Evolutionary conservation across 2,797 vertebrate species (phyloP).

Genomic region (Cottoperca gobio): DNA sequence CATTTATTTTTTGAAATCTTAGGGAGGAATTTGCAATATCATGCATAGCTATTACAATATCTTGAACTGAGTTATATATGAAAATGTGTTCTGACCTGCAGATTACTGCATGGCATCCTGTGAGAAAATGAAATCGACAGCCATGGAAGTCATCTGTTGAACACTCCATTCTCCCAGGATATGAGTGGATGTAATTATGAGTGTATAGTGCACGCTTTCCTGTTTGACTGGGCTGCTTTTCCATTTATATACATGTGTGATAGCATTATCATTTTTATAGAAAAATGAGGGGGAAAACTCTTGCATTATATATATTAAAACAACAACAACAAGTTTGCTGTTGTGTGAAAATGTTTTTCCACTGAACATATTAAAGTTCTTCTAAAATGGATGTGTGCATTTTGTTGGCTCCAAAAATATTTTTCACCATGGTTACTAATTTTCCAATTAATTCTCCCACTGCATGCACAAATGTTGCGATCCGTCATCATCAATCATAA

Average conservation of each 20-base stretch:
- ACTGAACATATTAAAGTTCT: background rate
- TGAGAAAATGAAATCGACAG: slow-evolving; percentile 68
- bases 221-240: slow-evolving; percentile 32
- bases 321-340: background rate
- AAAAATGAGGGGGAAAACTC: slow-evolving; percentile 15
- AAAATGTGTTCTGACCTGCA: slow-evolving; percentile 68
- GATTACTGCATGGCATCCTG: slow-evolving; percentile 59
- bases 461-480: slow-evolving; percentile 73
- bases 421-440: slow-evolving; percentile 77
- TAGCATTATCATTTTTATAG: slow-evolving; percentile 39
- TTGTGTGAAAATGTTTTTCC: background rate
- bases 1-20: slow-evolving; percentile 68
- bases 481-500: slow-evolving; percentile 88
- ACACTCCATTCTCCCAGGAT: slow-evolving; percentile 58
- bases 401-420: slow-evolving; percentile 67
- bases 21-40: slow-evolving; percentile 65
- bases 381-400: slow-evolving; percentile 28
- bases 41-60: slow-evolving; percentile 62
- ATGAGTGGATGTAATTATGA: slow-evolving; percentile 62
- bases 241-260: slow-evolving; percentile 37
- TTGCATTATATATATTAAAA: slow-evolving; percentile 34
- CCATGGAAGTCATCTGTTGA: slow-evolving; percentile 65
- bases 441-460: slow-evolving; percentile 82
- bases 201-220: slow-evolving; percentile 39
- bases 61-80: slow-evolving; percentile 66